A percentile compares a stretch with the other conserved stretches of the same genome.
Conservation (phyloP, 2,797 vertebrate genomes). For the Lateolabrax maculatus region DNA sequence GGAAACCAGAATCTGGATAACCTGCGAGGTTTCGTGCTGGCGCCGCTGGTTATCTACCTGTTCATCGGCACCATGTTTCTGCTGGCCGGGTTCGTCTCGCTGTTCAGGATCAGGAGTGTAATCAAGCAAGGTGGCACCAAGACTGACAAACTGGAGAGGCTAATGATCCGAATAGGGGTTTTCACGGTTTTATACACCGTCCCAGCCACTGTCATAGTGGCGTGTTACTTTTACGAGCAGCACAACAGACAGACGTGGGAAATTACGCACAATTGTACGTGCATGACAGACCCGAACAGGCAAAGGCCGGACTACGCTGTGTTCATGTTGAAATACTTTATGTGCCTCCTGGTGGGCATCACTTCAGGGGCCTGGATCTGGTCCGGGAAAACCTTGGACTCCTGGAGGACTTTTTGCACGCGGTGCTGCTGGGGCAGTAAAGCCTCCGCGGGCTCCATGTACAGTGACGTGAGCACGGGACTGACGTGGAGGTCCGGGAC, state of each 20-base stretch:
- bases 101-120: conserved; percentile 93
- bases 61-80: conserved; percentile 94
- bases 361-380: conserved; percentile 96
- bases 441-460: conserved; percentile 90
- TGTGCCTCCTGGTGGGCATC: conserved; percentile 96
- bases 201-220: conserved; percentile 92
- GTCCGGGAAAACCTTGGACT: conserved; percentile 95
- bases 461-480: conserved; percentile 94
- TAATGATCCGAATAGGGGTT: conserved; percentile 94
- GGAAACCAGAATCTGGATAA: conserved; percentile 92
- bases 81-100: conserved; percentile 93
- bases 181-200: conserved; percentile 95
- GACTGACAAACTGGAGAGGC: conserved; percentile 94
- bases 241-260: conserved; percentile 94
- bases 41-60: conserved; percentile 93
- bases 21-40: conserved; percentile 91
- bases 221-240: conserved; percentile 96
- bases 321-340: conserved; percentile 98
- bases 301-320: conserved; percentile 92
- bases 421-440: conserved; percentile 96
- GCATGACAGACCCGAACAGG: conserved; percentile 84
- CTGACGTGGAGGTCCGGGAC: conserved; percentile 95
- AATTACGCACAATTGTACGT: conserved; percentile 91
- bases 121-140: conserved; percentile 97
- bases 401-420: conserved; percentile 93